A percentile compares a stretch with the other conserved stretches of the same genome.
Evolutionary conservation across 2,113 vertebrate species (phyloP).

Genomic region (Hyperopisus bebe): DNA sequence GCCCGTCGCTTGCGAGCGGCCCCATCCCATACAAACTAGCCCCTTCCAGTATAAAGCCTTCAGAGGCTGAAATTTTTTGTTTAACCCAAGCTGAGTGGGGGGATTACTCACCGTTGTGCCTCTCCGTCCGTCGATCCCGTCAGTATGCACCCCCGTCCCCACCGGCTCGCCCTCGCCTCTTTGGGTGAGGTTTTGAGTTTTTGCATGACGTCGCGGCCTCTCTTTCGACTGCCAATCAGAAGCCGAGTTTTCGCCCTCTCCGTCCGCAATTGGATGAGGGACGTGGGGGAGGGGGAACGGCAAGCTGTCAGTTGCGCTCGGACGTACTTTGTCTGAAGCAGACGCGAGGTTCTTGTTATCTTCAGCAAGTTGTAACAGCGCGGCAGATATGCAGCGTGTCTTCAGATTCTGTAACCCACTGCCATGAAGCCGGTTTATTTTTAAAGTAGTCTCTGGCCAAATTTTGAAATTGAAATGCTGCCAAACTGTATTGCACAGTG

Average conservation of each 20-base stretch:
- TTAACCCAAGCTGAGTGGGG: background rate
- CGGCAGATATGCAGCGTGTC: background rate
- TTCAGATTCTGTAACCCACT: background rate
- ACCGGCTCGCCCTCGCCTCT: constrained; percentile 11
- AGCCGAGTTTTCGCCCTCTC: background rate
- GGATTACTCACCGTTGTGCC: constrained; percentile 21
- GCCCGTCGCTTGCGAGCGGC: background rate
- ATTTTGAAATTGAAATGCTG: background rate
- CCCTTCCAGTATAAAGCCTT: background rate
- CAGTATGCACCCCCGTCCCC: constrained; percentile 8
- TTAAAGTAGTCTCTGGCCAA: background rate
- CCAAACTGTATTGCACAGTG: background rate
- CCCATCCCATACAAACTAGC: background rate
- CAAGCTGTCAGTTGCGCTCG: background rate
- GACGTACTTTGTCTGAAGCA: background rate
- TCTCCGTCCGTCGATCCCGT: constrained; percentile 12
- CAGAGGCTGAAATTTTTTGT: background rate
- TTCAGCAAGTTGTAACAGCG: background rate
- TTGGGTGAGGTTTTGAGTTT: constrained; percentile 30
- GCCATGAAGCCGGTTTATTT: background rate
- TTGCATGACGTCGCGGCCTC: constrained; percentile 30
- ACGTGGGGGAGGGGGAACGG: background rate
- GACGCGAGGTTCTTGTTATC: background rate
- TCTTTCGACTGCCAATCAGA: constrained; percentile 17
- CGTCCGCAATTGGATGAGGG: background rate